Evolutionary conservation across 2,888 invertebrate genomes (phyloP).

Genomic region (Papilio gigon): DNA sequence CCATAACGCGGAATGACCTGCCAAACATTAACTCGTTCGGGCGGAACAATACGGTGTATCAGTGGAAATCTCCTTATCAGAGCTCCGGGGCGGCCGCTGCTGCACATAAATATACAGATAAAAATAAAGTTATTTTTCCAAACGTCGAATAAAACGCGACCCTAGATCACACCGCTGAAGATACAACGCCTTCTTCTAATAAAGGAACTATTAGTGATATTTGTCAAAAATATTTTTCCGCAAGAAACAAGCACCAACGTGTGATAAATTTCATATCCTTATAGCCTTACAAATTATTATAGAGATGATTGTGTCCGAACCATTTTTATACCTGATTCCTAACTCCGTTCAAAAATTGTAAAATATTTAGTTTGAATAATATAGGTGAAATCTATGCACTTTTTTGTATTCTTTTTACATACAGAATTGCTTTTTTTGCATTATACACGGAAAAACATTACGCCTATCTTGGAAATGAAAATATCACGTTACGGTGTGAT

Average conservation of each 20-base stretch:
- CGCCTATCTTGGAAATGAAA: background rate
- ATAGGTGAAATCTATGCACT: too few species aligned
- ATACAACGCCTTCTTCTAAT: conserved; percentile 11
- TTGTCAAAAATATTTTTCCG: too few species aligned
- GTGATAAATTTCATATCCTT: too few species aligned
- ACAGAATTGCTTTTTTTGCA: too few species aligned
- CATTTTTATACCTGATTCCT: too few species aligned
- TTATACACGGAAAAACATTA: background rate
- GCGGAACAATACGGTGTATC: conserved; percentile 61
- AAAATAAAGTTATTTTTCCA: conserved; percentile 77
- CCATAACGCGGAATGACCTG: conserved; percentile 57
- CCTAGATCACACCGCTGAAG: conserved; percentile 58
- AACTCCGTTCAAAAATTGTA: too few species aligned
- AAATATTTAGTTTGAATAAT: too few species aligned
- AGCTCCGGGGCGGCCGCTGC: conserved; percentile 57
- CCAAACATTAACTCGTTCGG: conserved; percentile 55
- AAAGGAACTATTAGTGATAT: background rate
- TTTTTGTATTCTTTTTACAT: too few species aligned
- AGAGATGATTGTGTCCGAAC: too few species aligned
- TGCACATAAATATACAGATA: conserved; percentile 75
- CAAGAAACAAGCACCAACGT: too few species aligned
- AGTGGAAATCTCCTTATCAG: conserved; percentile 68
- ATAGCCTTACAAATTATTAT: too few species aligned
- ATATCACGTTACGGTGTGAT: conserved; percentile 53
- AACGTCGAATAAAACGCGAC: conserved; percentile 63